phyloP scores from a whole-genome alignment of 2,888 invertebrate genomes.

The Eulithis testata region DNA sequence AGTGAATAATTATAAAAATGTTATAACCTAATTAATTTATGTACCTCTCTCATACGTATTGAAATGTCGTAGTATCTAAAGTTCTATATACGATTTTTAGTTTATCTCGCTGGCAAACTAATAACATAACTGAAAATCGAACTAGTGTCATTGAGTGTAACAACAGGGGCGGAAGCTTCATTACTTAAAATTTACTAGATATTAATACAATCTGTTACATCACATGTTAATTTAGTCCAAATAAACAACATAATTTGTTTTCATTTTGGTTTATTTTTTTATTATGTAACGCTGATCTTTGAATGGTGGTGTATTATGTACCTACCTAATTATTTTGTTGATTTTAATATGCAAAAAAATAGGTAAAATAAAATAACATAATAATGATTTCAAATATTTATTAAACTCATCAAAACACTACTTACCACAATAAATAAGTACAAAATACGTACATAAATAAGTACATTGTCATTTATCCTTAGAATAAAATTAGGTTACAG shows the following conservation, averaged over 20 bases:
- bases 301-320: not conserved
- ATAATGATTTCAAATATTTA: constrained; percentile 38
- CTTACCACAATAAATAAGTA: constrained; percentile 65
- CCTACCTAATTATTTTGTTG: no score
- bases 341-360: no score
- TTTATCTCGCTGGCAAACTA: constrained; percentile 5
- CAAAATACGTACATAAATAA: constrained; percentile 68
- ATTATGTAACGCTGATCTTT: not conserved
- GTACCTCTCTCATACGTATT: constrained; percentile 43
- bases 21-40: constrained; percentile 74
- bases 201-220: constrained; percentile 54
- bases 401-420: constrained; percentile 62
- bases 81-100: constrained; percentile 13
- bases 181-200: constrained; percentile 39
- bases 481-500: constrained; percentile 48
- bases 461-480: constrained; percentile 68
- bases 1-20: constrained; percentile 59
- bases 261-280: constrained; percentile 46
- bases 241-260: constrained; percentile 71
- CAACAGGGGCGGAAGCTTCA: constrained; percentile 37
- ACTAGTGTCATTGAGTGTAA: constrained; percentile 21
- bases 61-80: constrained; percentile 35
- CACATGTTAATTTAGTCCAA: constrained; percentile 78
- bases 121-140: constrained; percentile 5
- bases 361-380: not conserved